Percentiles rank a stretch among this genome's conserved stretches.
Evolutionary conservation across 2,113 vertebrate genomes (phyloP).

Genomic region (Leptobrachium ailaonicum): DNA sequence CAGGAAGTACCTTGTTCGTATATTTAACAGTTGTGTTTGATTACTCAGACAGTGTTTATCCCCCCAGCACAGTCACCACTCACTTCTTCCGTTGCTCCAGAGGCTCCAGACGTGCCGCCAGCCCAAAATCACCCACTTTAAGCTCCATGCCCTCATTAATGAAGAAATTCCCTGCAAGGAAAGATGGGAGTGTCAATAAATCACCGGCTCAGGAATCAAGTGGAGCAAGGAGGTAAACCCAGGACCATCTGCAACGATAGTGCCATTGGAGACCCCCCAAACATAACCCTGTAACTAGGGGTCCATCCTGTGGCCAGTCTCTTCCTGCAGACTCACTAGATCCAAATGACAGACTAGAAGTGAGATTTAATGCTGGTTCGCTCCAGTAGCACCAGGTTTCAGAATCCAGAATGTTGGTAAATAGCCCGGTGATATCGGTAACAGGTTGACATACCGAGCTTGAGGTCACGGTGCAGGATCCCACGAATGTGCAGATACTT

Average conservation of each 20-base stretch:
- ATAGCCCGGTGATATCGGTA: background rate
- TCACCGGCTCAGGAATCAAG: no score
- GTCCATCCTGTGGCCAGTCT: no score
- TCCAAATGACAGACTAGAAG: no score
- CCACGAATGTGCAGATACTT: conserved; percentile 93
- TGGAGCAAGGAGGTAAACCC: no score
- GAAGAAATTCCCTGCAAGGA: conserved; percentile 89
- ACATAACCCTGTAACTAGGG: no score
- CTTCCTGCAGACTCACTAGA: no score
- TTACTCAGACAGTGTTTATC: background rate
- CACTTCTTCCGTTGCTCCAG: conserved; percentile 93
- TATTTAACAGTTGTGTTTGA: no score
- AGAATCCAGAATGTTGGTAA: conserved; percentile 11
- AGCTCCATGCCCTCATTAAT: conserved; percentile 98
- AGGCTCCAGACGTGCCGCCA: conserved; percentile 85
- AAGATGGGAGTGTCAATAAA: background rate
- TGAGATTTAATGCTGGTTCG: no score
- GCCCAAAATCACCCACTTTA: conserved; percentile 92
- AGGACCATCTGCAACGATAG: no score
- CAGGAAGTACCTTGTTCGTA: no score
- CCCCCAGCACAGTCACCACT: conserved; percentile 48
- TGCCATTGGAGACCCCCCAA: no score
- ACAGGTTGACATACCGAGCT: conserved; percentile 76
- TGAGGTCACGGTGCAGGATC: conserved; percentile 95
- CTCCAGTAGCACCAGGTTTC: no score